Base-by-base conservation (phyloP, 1,140 invertebrate species). In the Pseudomyrmex flavicornis region DNA sequence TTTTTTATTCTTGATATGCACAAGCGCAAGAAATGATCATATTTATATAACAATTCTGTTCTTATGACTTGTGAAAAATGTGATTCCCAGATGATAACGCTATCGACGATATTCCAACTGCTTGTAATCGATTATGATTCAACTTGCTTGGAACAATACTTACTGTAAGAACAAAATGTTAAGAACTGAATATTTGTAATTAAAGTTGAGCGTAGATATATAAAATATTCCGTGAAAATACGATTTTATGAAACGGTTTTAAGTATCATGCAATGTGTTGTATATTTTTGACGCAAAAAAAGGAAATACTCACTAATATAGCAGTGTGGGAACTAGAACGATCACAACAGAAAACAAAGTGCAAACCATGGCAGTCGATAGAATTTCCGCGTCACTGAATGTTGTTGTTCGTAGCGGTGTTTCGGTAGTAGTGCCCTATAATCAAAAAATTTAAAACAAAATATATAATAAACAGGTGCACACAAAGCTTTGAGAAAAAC, bases 241-340 rank as follows among this genome's bases (percentile, higher is more conserved):
- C 35, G 35, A 35, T 35, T 35, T 35, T 5, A 35, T 35, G 0
- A 35, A 35, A 35, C 35, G 7, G 35, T 52, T 52, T 8, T 13
- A 1, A 52, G 2, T 52, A 52, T 12, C 10, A 52, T 52, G 13
- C 13, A 52, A 12, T 13, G 13, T 2, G 13, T 52, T 10, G 13
- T 52, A 17, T 70, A 35, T 79, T 59, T 50, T 12, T 48, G 0
- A 59, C 13, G 3, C 56, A 62, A 20, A 48, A 48, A 17, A 44
- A 44, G 26, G 9, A 66, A 35, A 72, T 58, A 87, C 77, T 85
- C 75, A 87, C 85, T 82, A 68, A 54, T 82, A 87, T 0, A 85
- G 17, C 13, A 69, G 13, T 1, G 85, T 87, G 1, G 85, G 83
- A 52, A 87, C 5, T 52, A 87, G 35, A 2, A 85, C 7, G 7